Base-by-base conservation (phyloP, 2,888 invertebrate species). In the Rhyacophila evoluta region DNA sequence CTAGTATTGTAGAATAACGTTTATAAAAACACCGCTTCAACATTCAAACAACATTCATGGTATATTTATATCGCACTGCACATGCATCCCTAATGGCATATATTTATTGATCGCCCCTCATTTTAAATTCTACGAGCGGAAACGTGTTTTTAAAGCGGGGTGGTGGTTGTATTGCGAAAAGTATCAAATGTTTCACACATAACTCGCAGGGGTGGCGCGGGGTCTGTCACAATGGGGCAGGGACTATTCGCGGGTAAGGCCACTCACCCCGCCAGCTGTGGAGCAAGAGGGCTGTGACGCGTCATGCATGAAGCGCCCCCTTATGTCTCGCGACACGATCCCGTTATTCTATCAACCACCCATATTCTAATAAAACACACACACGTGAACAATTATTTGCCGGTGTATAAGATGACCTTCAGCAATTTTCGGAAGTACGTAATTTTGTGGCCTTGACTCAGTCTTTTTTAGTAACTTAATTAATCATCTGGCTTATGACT, bases 151-250 rank as follows among this genome's bases (percentile, higher is more conserved):
- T 28, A 3, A 69, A 29, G n/a, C 28, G 33, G 28, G 36, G 19
- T 69, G 73, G 41, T 19, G 72, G 38, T 38, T 69, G 38, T 69
- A 28, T 75, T 10, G 76, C 72, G 67, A 74, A 76, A 77, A 80
- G 80, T 77, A 80, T 80, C 80, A 67, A 67, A 77, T 80, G 80
- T 75, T 77, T 80, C 80, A 80, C 80, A 80, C 80, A 75, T 70
- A 28, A 15, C 39, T 12, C 70, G 39, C 29, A 19, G 55, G 55
- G 55, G 55, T 55, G 55, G 27, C 75, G 28, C 33, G 15, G 67
- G 11, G 28, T 73, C 38, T 28, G 28, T 41, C 74, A 67, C 25
- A 70, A 28, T 28, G 33, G 69, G 37, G 69, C 25, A 55, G 55
- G 19, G 19, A 55, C 55, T 55, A 33, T 2, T 71, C 39, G 12